Evolutionary conservation across 1,140 invertebrate genomes (phyloP).

Genomic region (Brachionus koreanus): DNA sequence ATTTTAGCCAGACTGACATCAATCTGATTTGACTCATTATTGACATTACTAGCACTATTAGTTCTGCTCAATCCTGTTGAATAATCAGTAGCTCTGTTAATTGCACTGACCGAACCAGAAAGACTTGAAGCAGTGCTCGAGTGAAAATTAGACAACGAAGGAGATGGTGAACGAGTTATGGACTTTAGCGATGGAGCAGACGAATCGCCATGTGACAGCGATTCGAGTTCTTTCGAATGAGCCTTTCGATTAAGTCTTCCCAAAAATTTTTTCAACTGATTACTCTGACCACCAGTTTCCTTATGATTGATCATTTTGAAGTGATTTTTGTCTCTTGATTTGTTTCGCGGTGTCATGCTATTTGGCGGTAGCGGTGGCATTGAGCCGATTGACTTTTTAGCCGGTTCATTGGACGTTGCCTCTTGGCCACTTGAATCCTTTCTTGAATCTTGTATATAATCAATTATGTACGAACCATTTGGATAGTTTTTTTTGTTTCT

Average conservation of each 20-base stretch:
- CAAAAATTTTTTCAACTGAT: conserved; percentile 26
- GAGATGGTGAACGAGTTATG: conserved; percentile 50
- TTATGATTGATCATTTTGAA: conserved; percentile 29
- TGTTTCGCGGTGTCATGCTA: conserved; percentile 21
- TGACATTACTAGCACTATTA: conserved; percentile 77
- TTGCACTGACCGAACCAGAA: conserved; percentile 58
- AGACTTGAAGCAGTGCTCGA: conserved; percentile 45
- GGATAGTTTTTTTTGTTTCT: neutral
- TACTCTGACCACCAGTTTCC: neutral
- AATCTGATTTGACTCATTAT: conserved; percentile 46
- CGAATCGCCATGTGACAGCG: conserved; percentile 46
- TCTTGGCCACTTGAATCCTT: conserved; percentile 45
- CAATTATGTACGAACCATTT: conserved; percentile 47
- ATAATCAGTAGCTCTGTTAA: neutral
- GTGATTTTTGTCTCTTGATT: conserved; percentile 15
- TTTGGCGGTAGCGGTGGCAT: conserved; percentile 28
- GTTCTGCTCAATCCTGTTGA: conserved; percentile 46
- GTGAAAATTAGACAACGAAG: conserved; percentile 47
- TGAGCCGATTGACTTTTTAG: conserved; percentile 30
- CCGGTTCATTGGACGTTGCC: neutral
- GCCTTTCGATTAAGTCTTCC: conserved; percentile 21
- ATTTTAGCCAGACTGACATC: conserved; percentile 43
- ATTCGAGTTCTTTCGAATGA: conserved; percentile 34
- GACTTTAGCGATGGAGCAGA: conserved; percentile 57
- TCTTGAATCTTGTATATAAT: conserved; percentile 76